Evolutionary conservation across 1,140 invertebrate species (phyloP), one percentile per base, ranked within the genome.

Genomic region (Ruditapes philippinarum): DNA sequence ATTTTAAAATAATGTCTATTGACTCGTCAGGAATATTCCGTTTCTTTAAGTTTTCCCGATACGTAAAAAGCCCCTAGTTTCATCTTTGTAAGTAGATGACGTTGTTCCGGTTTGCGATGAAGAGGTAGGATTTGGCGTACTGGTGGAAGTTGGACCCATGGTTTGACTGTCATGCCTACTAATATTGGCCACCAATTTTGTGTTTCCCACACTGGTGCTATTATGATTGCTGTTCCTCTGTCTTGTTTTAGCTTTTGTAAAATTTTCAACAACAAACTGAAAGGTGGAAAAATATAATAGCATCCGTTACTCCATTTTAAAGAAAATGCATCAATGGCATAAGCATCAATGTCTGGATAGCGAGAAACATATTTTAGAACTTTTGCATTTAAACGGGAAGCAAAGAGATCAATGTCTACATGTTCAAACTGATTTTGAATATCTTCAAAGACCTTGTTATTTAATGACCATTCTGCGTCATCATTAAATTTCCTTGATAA

Each of bases 61-160:
- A 82, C 7, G 9, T 42, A 14, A 45, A 38, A 65, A 31, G 31
- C 31, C 17, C 60, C 31, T 45, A 65, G 17, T 3, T 3, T 45
- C 28, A 82, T 60, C 19, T 82, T 36, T 4, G 25, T 25, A 14
- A 92, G 51, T 25, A 86, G 81, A 65, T 90, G 84, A 19, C 54
- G 57, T 54, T 57, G 62, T 11, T 57, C 33, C 36, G 62, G 45
- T 25, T 60, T 19, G n/a, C 28, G 80, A 11, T 84, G 54, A 4
- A 31, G 19, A 19, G 81, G 62, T 19, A 88, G 57, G n/a, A 9
- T 36, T 28, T 80, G 25, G 7, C 1, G 7, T 31, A 54, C 51
- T 19, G 17, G 36, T 2, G 79, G 57, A n/a, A 82, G 36, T 19
- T 54, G 11, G 40, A 82, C 9, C n/a, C 17, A 33, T 4, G 79